Conservation (phyloP, 2,888 invertebrate genomes). For the Hyposoter didymator region DNA sequence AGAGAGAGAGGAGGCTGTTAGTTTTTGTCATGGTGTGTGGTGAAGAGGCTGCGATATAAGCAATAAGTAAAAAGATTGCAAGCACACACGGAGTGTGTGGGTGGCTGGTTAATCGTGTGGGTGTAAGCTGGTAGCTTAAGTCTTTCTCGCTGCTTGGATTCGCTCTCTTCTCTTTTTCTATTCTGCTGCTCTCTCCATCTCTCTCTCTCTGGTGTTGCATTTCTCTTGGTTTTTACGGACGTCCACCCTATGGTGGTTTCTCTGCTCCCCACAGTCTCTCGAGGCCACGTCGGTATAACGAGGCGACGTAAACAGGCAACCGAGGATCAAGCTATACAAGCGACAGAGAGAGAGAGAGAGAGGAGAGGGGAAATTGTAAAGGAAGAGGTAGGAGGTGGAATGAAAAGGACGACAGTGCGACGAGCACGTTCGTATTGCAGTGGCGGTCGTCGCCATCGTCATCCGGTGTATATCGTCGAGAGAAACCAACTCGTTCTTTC, state of each 20-base stretch:
- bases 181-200: constrained; percentile 4
- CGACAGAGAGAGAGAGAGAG: background rate
- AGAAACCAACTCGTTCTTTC: constrained; percentile 50
- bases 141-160: constrained; percentile 20
- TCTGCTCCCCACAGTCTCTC: constrained; percentile 30
- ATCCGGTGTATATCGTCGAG: constrained; percentile 25
- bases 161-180: background rate
- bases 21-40: background rate
- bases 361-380: background rate
- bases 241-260: constrained; percentile 21
- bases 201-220: constrained; percentile 3
- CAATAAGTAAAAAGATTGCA: constrained; percentile 20
- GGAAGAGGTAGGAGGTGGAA: constrained; percentile 19
- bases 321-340: constrained; percentile 29
- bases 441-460: constrained; percentile 47
- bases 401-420: constrained; percentile 43
- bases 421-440: constrained; percentile 27
- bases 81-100: constrained; percentile 30
- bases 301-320: constrained; percentile 55
- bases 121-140: constrained; percentile 51
- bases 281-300: constrained; percentile 55
- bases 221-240: constrained; percentile 5
- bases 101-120: constrained; percentile 53
- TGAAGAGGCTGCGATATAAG: constrained; percentile 9
- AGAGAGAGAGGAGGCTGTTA: background rate